phyloP scores from a whole-genome alignment of 2,888 invertebrate species.

The Venusia cambrica region DNA sequence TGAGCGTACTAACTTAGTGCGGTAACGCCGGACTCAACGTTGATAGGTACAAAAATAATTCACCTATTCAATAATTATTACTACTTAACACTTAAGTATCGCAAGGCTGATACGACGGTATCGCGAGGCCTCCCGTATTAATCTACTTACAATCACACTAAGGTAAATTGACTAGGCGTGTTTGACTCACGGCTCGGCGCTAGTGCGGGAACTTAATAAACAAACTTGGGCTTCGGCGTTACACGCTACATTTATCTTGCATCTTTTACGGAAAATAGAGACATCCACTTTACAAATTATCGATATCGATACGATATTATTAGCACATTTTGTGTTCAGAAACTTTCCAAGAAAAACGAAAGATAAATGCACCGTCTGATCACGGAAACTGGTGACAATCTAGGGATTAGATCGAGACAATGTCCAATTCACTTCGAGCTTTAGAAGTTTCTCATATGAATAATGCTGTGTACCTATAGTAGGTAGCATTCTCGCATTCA shows the following conservation, averaged over 20 bases:
- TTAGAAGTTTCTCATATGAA: too few species aligned
- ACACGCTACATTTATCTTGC: too few species aligned
- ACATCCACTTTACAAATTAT: too few species aligned
- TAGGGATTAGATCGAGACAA: too few species aligned
- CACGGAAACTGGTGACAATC: slow-evolving; percentile 14
- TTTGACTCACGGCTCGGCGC: slow-evolving; percentile 56
- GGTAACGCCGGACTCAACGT: slow-evolving; percentile 72
- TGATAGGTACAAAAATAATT: slow-evolving; percentile 79
- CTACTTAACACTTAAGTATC: slow-evolving; percentile 79
- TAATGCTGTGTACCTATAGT: too few species aligned
- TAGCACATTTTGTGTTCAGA: too few species aligned
- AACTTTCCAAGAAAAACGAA: too few species aligned
- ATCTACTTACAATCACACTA: slow-evolving; percentile 80
- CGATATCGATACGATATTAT: too few species aligned
- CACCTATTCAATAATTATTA: slow-evolving; percentile 77
- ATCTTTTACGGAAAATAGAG: too few species aligned
- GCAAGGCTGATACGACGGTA: slow-evolving; percentile 43
- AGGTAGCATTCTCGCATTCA: too few species aligned
- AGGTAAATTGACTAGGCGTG: slow-evolving; percentile 81
- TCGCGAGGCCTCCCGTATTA: slow-evolving; percentile 40
- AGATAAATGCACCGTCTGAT: slow-evolving; percentile 11
- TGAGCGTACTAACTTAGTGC: slow-evolving; percentile 52
- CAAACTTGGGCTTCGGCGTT: too few species aligned
- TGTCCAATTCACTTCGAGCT: too few species aligned
- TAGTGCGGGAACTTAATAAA: slow-evolving; percentile 20